Percentiles rank a stretch among this genome's conserved stretches.
phyloP scores from a whole-genome alignment of 1,140 invertebrate genomes.

The Apis dorsata region DNA sequence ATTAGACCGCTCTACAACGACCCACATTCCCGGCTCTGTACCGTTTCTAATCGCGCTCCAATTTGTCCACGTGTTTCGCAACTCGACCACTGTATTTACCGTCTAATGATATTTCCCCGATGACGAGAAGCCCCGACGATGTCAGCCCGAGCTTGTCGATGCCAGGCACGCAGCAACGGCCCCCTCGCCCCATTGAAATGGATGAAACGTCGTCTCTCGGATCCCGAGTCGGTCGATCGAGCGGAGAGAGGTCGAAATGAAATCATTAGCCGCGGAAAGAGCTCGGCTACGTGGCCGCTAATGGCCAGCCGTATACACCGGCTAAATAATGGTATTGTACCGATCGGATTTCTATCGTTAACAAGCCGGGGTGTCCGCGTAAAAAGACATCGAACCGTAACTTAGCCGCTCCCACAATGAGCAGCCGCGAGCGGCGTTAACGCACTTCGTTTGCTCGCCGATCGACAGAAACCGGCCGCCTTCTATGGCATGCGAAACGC shows the following conservation, averaged over 20 bases:
- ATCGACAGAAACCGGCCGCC: conserved; percentile 62
- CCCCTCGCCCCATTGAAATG: conserved; percentile 49
- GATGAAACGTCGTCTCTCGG: conserved; percentile 47
- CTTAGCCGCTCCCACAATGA: conserved; percentile 75
- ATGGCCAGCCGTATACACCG: conserved; percentile 67
- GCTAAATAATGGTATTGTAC: conserved; percentile 79
- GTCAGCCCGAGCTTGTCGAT: conserved; percentile 42
- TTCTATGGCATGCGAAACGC: conserved; percentile 62
- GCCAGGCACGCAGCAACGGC: conserved; percentile 38
- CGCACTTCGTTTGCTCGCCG: conserved; percentile 72
- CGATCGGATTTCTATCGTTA: conserved; percentile 78
- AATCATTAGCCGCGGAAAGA: conserved; percentile 74
- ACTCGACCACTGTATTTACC: conserved; percentile 36
- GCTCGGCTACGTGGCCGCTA: conserved; percentile 62
- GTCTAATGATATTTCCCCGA: conserved; percentile 44
- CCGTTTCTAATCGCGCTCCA: conserved; percentile 31
- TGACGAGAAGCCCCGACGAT: conserved; percentile 26
- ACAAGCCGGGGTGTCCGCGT: conserved; percentile 71
- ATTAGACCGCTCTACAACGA: background rate
- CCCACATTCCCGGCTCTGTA: conserved; percentile 21
- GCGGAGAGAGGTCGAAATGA: conserved; percentile 69
- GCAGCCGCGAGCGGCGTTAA: conserved; percentile 61
- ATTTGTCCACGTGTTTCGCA: conserved; percentile 48
- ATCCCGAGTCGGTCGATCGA: background rate
- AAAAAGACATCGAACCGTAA: conserved; percentile 75